Evolutionary conservation across 2,888 invertebrate species (phyloP).

Genomic region (Lagria hirta): DNA sequence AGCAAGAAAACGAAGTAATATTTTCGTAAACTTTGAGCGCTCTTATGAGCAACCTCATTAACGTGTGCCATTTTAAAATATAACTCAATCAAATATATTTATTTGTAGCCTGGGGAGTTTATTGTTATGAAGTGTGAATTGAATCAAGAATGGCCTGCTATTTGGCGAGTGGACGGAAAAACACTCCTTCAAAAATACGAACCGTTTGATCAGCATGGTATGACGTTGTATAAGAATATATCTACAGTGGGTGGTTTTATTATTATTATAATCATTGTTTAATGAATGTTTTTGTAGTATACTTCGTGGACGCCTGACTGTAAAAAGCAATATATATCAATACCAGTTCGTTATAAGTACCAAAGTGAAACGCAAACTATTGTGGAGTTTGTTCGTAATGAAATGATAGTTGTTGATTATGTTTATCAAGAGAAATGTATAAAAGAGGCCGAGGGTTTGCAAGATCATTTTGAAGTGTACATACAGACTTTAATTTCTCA

Average conservation of each 20-base stretch:
- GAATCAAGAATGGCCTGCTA: slow-evolving; percentile 78
- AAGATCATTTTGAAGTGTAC: slow-evolving; percentile 88
- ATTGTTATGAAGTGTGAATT: slow-evolving; percentile 82
- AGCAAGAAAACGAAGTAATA: too few relatives aligned
- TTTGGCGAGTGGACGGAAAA: slow-evolving; percentile 91
- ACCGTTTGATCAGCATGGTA: slow-evolving; percentile 79
- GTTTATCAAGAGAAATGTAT: slow-evolving; percentile 74
- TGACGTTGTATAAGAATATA: slow-evolving; percentile 81
- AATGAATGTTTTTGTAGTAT: slow-evolving; percentile 68
- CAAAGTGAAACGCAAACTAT: slow-evolving; percentile 77
- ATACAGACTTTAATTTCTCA: slow-evolving; percentile 90
- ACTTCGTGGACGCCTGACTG: slow-evolving; percentile 84
- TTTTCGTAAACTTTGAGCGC: too few relatives aligned
- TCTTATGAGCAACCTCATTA: too few relatives aligned
- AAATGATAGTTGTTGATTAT: slow-evolving; percentile 66
- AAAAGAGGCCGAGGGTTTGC: slow-evolving; percentile 74
- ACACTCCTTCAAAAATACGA: slow-evolving; percentile 80
- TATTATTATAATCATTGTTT: neutral
- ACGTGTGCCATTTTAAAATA: neutral
- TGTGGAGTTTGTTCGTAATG: slow-evolving; percentile 76
- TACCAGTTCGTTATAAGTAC: slow-evolving; percentile 73
- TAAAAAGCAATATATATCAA: slow-evolving; percentile 76
- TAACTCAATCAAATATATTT: slow-evolving; percentile 2
- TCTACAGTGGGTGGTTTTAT: slow-evolving; percentile 67
- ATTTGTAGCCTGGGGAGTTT: slow-evolving; percentile 81